These are phyloP conservation scores for Leucophenga varia DNA, from an alignment of 1,140 invertebrate species.

Conservation along the genomic window DNA sequence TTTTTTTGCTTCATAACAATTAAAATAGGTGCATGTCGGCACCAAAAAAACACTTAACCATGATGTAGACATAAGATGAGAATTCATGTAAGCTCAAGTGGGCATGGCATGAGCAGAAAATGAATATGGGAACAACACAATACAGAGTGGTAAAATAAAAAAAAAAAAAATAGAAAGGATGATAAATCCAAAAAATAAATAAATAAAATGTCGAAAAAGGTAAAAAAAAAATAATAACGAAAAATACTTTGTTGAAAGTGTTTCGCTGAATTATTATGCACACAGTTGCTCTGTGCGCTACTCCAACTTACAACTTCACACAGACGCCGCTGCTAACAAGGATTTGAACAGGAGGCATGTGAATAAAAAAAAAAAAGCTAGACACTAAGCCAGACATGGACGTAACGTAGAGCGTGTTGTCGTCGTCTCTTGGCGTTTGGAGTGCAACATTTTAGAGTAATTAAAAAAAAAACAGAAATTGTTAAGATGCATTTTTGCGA, in stretches of 20 bases:
- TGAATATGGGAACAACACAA: too few relatives aligned
- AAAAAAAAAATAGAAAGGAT: slow-evolving; percentile 11
- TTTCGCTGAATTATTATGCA: slow-evolving; percentile 52
- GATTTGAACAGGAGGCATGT: slow-evolving; percentile 26
- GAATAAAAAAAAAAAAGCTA: too few relatives aligned
- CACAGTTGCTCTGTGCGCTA: slow-evolving; percentile 23
- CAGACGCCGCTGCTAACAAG: slow-evolving; percentile 18
- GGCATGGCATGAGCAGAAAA: too few relatives aligned
- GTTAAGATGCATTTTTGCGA: slow-evolving; percentile 35
- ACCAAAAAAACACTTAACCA: slow-evolving; percentile 44
- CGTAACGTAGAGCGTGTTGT: too few relatives aligned
- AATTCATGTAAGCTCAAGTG: slow-evolving; percentile 29
- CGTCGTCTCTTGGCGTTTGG: too few relatives aligned
- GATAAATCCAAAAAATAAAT: slow-evolving; percentile 26
- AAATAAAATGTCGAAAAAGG: slow-evolving; percentile 5
- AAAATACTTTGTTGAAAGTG: slow-evolving; percentile 50
- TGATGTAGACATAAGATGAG: slow-evolving; percentile 53
- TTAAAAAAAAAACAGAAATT: slow-evolving; percentile 30
- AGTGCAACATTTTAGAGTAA: slow-evolving; percentile 53
- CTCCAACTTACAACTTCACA: not conserved
- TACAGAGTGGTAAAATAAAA: too few relatives aligned
- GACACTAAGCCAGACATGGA: too few relatives aligned
- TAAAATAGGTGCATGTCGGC: slow-evolving; percentile 50
- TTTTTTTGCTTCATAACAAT: slow-evolving; percentile 40
- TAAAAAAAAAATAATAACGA: slow-evolving; percentile 45